Percentiles rank a stretch among this genome's conserved stretches.
phyloP scores from a whole-genome alignment of 2,113 vertebrate genomes.

The Gobiocypris rarus region DNA sequence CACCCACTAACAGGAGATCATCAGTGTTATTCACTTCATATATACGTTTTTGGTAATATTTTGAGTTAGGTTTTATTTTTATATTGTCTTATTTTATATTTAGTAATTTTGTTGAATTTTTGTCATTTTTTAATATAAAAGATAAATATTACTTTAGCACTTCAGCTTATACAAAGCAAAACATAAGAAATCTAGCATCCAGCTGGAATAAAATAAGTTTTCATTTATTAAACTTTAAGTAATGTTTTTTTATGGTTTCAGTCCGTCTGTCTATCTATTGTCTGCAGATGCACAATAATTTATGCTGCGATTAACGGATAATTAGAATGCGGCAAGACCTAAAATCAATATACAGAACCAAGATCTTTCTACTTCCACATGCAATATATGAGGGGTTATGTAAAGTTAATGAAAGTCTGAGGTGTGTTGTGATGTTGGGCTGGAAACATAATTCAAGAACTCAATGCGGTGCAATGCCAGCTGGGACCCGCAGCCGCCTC shows the following conservation, averaged over 20 bases:
- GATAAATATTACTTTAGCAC: too few relatives aligned
- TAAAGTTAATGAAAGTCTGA: slow-evolving; percentile 34
- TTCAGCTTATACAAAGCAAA: too few relatives aligned
- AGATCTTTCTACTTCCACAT: neutral
- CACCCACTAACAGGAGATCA: too few relatives aligned
- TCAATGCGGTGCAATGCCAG: slow-evolving; percentile 54
- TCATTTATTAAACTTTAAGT: neutral
- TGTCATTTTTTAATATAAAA: too few relatives aligned
- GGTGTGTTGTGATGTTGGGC: slow-evolving; percentile 41
- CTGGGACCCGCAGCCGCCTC: slow-evolving; percentile 51
- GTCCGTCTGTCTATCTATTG: neutral
- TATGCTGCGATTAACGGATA: neutral
- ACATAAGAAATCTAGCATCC: too few relatives aligned
- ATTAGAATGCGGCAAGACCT: neutral
- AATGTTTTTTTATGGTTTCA: neutral
- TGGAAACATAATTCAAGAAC: slow-evolving; percentile 49
- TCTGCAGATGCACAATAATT: slow-evolving; percentile 3
- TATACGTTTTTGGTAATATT: too few relatives aligned
- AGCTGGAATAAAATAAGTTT: too few relatives aligned
- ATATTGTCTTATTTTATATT: too few relatives aligned
- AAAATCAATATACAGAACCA: neutral
- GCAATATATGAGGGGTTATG: slow-evolving; percentile 15
- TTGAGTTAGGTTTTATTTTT: too few relatives aligned
- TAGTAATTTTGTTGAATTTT: too few relatives aligned
- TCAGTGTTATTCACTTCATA: too few relatives aligned